Evolutionary conservation across 1,140 invertebrate genomes (phyloP).

Genomic region (Campoletis sonorensis): DNA sequence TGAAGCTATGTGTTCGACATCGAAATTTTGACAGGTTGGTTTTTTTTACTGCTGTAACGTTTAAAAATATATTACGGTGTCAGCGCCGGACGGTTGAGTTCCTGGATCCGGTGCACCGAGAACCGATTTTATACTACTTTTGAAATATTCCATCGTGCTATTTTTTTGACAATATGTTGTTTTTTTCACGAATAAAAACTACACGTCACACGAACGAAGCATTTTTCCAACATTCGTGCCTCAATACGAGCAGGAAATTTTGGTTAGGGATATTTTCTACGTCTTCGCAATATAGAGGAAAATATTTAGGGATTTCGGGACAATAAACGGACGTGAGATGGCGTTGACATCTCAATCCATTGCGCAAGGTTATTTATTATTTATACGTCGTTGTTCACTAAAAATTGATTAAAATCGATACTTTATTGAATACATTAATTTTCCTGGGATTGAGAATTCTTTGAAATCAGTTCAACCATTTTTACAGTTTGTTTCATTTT

Average conservation of each 20-base stretch:
- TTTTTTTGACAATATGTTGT: constrained; percentile 29
- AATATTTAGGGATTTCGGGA: too few relatives aligned
- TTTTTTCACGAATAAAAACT: constrained; percentile 51
- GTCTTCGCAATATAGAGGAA: too few relatives aligned
- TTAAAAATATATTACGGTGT: constrained; percentile 83
- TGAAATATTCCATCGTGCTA: constrained; percentile 87
- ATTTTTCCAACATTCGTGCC: not conserved
- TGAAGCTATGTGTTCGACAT: not conserved
- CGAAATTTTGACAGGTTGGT: constrained; percentile 28
- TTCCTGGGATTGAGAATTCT: not conserved
- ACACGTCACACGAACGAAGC: constrained; percentile 64
- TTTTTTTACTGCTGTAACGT: constrained; percentile 17
- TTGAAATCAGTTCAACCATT: not conserved
- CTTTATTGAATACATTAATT: not conserved
- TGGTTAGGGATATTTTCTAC: not conserved
- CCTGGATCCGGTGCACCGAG: constrained; percentile 87
- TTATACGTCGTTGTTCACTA: too few relatives aligned
- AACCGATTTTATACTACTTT: constrained; percentile 92
- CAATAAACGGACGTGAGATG: too few relatives aligned
- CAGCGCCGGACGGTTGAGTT: constrained; percentile 85
- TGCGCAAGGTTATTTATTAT: too few relatives aligned
- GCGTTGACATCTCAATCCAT: too few relatives aligned
- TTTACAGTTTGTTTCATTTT: constrained; percentile 21
- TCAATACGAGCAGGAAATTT: not conserved
- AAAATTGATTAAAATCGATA: not conserved